Evolutionary conservation across 2,888 invertebrate genomes (phyloP), one percentile per base, ranked within the genome.

Genomic region (Caenorhabditis sp.): DNA sequence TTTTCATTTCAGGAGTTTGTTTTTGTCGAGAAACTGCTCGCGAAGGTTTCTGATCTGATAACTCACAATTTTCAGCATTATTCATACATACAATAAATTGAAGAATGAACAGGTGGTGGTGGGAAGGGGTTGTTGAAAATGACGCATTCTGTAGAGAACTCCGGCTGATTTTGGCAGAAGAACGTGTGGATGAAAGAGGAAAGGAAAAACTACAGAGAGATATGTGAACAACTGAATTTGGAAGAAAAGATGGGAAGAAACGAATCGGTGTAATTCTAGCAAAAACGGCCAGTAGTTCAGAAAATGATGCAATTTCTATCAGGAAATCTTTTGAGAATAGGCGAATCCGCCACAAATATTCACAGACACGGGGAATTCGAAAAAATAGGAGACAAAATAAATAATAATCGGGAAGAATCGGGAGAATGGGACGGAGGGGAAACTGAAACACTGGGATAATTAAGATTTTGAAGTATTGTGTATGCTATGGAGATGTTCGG

Each of bases 81-180:
- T 77, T 69, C 77, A 77, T 76, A 59, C 68, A 68, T 66, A 77
- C 77, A 70, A 59, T 69, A 26, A 24, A 44, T 51, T 26, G 58
- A 35, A 38, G 64, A 58, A 75, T 44, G 26, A 64, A 49, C 54
- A 56, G 54, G 56, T 49, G 63, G 49, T 47, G 44, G 44, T 31
- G 51, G 35, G n/a, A n/a, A n/a, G n/a, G 28, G 14, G 24, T 8
- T 5, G 24, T n/a, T 51, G 51, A 64, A 63, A 35, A 58, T 75
- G 56, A 58, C 64, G 56, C 56, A 54, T 74, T 75, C 66, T 75
- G 75, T 64, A 38, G 31, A 58, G 68, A 66, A 66, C 75, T 76
- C 69, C 59, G 59, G 72, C 70, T 77, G 76, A 31, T 77, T n/a
- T 77, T 77, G 76, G 76, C 76, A 77, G 76, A 77, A 75, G 66